These are phyloP conservation scores for Drosophila nigromelanica DNA, from an alignment of 1,140 invertebrate genomes.

Conservation along the genomic window DNA sequence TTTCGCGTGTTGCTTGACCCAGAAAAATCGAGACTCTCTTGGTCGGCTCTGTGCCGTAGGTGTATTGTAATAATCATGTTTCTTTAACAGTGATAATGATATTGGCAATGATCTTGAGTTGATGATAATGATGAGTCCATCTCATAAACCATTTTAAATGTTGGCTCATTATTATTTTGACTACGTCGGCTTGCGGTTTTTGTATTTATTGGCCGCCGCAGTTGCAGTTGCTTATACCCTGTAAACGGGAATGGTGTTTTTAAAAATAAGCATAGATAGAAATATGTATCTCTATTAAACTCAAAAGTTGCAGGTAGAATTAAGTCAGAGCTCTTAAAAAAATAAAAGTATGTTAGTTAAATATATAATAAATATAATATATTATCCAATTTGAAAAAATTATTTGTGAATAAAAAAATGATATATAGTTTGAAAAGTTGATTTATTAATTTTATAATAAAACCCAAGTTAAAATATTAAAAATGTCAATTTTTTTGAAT, in stretches of 20 bases:
- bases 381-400: no score
- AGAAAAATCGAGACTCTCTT: constrained; percentile 57
- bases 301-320: no score
- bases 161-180: constrained; percentile 79
- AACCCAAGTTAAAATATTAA: no score
- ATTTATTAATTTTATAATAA: no score
- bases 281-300: no score
- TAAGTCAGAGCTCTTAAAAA: no score
- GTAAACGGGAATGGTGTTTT: not conserved
- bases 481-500: no score
- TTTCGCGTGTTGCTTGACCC: constrained; percentile 66
- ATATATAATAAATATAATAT: no score
- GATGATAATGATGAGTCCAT: constrained; percentile 40
- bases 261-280: not conserved
- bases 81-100: constrained; percentile 15
- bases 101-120: constrained; percentile 24
- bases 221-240: constrained; percentile 42
- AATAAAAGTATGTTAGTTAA: no score
- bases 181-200: constrained; percentile 73
- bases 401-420: no score
- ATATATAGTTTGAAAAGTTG: no score
- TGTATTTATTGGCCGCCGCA: constrained; percentile 60
- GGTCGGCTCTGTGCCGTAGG: constrained; percentile 47
- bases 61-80: constrained; percentile 49
- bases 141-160: constrained; percentile 77